Evolutionary conservation across 2,888 invertebrate genomes (phyloP).

Genomic region (Cephus runcator): DNA sequence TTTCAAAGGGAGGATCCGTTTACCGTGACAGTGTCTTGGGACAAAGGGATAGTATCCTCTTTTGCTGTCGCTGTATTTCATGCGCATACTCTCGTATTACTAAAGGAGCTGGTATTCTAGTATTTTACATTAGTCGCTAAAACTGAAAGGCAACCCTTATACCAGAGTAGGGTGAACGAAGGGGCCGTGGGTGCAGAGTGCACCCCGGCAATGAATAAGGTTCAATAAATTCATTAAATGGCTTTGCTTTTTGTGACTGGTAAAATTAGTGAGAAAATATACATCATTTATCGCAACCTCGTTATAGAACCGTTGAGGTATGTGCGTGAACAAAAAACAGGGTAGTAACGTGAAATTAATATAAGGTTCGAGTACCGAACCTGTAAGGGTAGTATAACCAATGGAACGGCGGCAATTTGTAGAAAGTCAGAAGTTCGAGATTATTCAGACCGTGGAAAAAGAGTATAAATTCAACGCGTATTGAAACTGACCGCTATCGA

Average conservation of each 20-base stretch:
- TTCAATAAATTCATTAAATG: neutral
- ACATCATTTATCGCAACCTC: neutral
- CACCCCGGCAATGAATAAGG: neutral
- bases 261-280: neutral
- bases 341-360: neutral
- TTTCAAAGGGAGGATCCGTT: neutral
- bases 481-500: conserved; percentile 33
- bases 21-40: neutral
- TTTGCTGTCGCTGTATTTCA: neutral
- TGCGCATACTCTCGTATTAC: neutral
- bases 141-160: neutral
- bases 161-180: neutral
- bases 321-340: neutral
- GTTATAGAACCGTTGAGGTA: neutral
- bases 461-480: conserved; percentile 29
- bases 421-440: neutral
- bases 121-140: neutral
- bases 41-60: neutral
- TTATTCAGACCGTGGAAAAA: neutral
- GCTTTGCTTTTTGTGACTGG: neutral
- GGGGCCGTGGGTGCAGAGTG: neutral
- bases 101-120: neutral
- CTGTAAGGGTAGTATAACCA: neutral
- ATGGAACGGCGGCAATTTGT: neutral
- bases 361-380: neutral